Evolutionary conservation across 2,797 vertebrate genomes (phyloP), one percentile per base, ranked within the genome.

Genomic region (Artibeus jamaicensis): DNA sequence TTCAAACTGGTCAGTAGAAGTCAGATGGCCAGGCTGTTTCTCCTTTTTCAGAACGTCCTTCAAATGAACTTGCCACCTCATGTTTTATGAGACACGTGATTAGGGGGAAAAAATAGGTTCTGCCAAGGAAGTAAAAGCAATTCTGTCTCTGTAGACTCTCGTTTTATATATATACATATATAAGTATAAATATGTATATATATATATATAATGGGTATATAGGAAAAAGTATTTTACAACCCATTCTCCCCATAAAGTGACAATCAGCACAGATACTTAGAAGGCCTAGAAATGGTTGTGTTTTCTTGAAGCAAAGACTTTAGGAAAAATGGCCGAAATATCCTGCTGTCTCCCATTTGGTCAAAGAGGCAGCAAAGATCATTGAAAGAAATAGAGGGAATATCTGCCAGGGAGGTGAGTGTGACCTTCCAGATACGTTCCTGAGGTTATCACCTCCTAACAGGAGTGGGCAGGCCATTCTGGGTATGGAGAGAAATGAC

Each of bases 321-420:
- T 6, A 37, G 22, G 37, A 55, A 39, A n/a, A 67, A 48, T 3
- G 5, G 4, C 0, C 6, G 11, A 42, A 14, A 24, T 0, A 2
- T 3, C 11, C 11, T 24, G 6, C 39, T 18, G 0, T 3, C 32
- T 4, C 26, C 9, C 4, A 1, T 39, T 5, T 3, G 5, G 24
- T 59, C 70, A 3, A 14, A 32, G 12, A 15, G 21, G 6, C 46
- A n/a, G 37, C 16, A 18, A 37, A 2, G 9, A 14, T 39, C 6
- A 6, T 19, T 39, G 9, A 1, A 12, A 22, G 16, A 16, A 79
- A 15, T 9, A 48, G 26, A 14, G 1, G 48, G 9, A 2, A 21
- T 7, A 9, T 26, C 6, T 18, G 32, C 19, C 37, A 42, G 65
- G 10, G 7, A 6, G 18, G 18, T 22, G 21, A 24, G 21, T 55